Base-by-base conservation (phyloP, 2,797 vertebrate genomes). In the Anguilla obscura region DNA sequence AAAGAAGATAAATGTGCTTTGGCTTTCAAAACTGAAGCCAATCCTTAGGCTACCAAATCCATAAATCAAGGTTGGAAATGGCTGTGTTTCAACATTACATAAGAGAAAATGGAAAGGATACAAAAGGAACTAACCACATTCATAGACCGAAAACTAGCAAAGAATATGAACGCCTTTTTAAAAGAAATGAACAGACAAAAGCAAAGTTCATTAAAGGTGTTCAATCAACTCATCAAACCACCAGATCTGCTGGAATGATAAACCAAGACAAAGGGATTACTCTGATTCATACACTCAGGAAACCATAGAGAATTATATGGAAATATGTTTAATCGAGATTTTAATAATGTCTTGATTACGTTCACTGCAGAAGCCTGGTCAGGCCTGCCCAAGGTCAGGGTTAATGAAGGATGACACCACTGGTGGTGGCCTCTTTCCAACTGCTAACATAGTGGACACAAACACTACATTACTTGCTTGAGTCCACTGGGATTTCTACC, bases 81-180 rank as follows among this genome's bases (percentile, higher is more conserved):
- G 91, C 89, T 8, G 3, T 52, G 48, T 56, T 92, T 88, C 90
- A 94, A 85, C 69, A 90, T 92, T 93, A 92, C 91, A 92, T 93
- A 91, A 93, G 85, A 80, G 24, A 74, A 74, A 84, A 87, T 85
- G 69, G 63, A 87, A 86, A 87, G 76, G 84, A 87, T 87, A 89
- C 74, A 84, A 85, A 45, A 40, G 45, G n/a, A 50, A 79, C 86
- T 87, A 87, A 86, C n/a, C 66, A 86, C 80, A 89, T 85, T 88
- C 89, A 54, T 71, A 86, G 27, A 88, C 21, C 18, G 50, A 74
- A 87, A 87, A 86, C 63, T 84, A 88, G 87, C 87, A 12, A 88
- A 87, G 16, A 76, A 76, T 48, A 87, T 63, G 87, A 89, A 89
- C 56, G 52, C 60, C 30, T 36, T 33, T 52, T 10, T 27, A 30